Evolutionary conservation across 64 coral and sea anemone genomes (phyloP), one percentile per base, ranked within the genome.

Genomic region (Cladopsammia gracilis): DNA sequence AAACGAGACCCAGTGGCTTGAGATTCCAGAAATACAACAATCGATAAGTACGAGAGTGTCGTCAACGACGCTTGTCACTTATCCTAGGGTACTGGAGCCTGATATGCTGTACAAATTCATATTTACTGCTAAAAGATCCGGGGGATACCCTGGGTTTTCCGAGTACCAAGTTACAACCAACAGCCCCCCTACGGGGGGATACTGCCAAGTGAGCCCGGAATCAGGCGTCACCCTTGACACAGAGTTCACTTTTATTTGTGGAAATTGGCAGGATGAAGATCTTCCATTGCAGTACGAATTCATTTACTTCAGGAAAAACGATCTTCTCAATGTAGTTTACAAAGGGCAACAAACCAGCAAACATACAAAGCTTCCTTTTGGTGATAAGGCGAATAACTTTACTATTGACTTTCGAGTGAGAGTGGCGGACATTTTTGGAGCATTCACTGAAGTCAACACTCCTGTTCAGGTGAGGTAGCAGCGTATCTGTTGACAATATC

Each of bases 261-360:
- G 45, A 57, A 54, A 69, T 3, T 90, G 89, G 89, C 10, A 69
- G 19, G 89, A 90, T 82, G 47, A 50, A 8, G 89, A 90, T 59
- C 49, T 34, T 47, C 89, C 76, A 34, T n/a, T 90, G 44, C 61
- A 47, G 48, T 90, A 82, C 51, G 24, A 61, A n/a, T 82, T 90
- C 53, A 26, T 42, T 51, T 90, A 90, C 53, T 50, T 90, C 44
- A 61, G 11, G 3, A 48, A 75, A 10, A 34, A 6, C 7, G 51
- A 60, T 71, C 24, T 79, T 79, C 10, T 59, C 1, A 74, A 88
- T 45, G 82, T 85, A 16, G 82, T 85, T 1, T 52, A 85, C 44
- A 85, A 68, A n/a, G 82, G 82, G 1, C 10, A 34, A 12, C 18
- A 50, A 69, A n/a, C 18, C 47, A 85, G 82, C 10, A 19, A 50